phyloP scores from a whole-genome alignment of 1,140 invertebrate genomes.

The Lasaia peninsularis region DNA sequence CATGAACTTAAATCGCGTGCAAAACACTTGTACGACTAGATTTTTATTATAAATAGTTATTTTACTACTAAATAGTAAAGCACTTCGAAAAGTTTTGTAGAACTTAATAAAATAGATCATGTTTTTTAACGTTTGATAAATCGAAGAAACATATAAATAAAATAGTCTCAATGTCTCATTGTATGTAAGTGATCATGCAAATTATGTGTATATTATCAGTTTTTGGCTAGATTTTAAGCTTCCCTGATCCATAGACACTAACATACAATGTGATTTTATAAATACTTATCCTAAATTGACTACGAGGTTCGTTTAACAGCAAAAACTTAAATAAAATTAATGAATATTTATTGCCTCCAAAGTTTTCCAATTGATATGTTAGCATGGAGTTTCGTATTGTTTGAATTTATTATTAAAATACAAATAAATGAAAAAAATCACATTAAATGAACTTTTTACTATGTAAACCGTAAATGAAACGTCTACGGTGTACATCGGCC shows the following conservation, averaged over 20 bases:
- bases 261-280: slow-evolving; percentile 4
- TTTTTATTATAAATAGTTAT: slow-evolving; percentile 68
- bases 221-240: neutral
- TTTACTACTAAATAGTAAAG: slow-evolving; percentile 74
- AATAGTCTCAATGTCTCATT: slow-evolving; percentile 25
- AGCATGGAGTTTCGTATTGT: slow-evolving; percentile 13
- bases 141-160: slow-evolving; percentile 22
- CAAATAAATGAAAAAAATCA: neutral
- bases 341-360: slow-evolving; percentile 18
- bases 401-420: neutral
- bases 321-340: neutral
- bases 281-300: slow-evolving; percentile 59
- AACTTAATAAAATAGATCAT: slow-evolving; percentile 37
- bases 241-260: neutral
- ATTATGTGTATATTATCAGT: neutral
- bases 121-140: slow-evolving; percentile 14
- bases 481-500: slow-evolving; percentile 64
- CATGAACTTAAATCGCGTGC: slow-evolving; percentile 55
- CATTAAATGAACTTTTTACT: slow-evolving; percentile 1
- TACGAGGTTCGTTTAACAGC: slow-evolving; percentile 28
- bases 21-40: slow-evolving; percentile 67
- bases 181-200: neutral
- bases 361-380: slow-evolving; percentile 17
- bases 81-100: slow-evolving; percentile 70
- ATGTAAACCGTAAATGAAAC: neutral